Evolutionary conservation across 2,797 vertebrate genomes (phyloP), one percentile per base, ranked within the genome.

Genomic region (Molothrus aeneus): DNA sequence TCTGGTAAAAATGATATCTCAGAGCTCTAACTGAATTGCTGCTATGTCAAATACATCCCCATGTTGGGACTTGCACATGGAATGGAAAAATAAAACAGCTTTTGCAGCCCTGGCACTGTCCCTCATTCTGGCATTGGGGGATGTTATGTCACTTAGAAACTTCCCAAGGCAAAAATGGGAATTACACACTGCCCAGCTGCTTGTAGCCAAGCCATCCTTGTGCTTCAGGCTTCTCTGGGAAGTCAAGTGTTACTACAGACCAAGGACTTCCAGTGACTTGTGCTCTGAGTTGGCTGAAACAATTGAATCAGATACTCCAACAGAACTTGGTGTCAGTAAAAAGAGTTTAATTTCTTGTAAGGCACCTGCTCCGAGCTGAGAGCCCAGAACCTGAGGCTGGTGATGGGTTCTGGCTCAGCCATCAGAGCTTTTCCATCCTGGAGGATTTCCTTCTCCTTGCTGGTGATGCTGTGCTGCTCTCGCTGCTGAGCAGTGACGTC

Each of bases 51-150:
- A 81, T 48, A 32, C 9, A 4, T 50, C 51, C 66, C 9, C 5
- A 0, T 69, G 57, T 15, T 77, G 69, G 91, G 54, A 64, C 22
- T 60, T 83, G 77, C 63, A 9, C 32, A 68, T 6, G 63, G 73
- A 91, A 68, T 40, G 70, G 78, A 24, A 73, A 88, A 97, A 95
- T 95, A 95, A 96, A 97, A 18, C 6, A 9, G 66, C 38, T 78
- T 88, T 53, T 72, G 59, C 7, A 8, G 24, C 53, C 29, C 5
- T 16, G 45, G 80, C 69, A 51, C 80, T 51, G 61, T 80, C 21
- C 4, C 66, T 85, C 4, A 1, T 64, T 89, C 24, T 53, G 57
- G 43, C 26, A 9, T 4, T 26, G 60, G 26, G 68, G 36, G 43
- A 22, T 32, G 60, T 72, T 0, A 0, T 6, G 45, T 61, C 42